Percentiles rank a stretch among this genome's conserved stretches.
phyloP scores from a whole-genome alignment of 2,113 vertebrate species.

The Esox niger region DNA sequence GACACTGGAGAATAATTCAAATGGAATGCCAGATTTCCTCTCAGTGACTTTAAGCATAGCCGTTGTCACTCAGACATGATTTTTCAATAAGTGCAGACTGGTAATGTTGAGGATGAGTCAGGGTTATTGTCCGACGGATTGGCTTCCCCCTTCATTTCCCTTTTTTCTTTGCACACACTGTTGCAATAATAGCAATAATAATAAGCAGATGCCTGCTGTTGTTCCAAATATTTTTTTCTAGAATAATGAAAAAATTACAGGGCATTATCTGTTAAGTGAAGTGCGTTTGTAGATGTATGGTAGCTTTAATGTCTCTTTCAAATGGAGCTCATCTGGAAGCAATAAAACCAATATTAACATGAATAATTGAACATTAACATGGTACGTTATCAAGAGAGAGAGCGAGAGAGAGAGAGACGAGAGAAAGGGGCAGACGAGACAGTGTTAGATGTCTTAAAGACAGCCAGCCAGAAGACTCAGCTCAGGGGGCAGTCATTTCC shows the following conservation, averaged over 20 bases:
- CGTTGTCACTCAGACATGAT: slow-evolving; percentile 19
- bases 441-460: slow-evolving; percentile 23
- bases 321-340: slow-evolving; percentile 64
- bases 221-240: slow-evolving; percentile 43
- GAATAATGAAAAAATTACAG: slow-evolving; percentile 50
- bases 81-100: slow-evolving; percentile 22
- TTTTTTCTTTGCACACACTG: slow-evolving; percentile 43
- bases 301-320: slow-evolving; percentile 52
- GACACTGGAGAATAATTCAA: slow-evolving; percentile 25
- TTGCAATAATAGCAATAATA: slow-evolving; percentile 46
- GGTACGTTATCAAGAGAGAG: slow-evolving; percentile 47
- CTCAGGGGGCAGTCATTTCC: slow-evolving; percentile 32
- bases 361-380: slow-evolving; percentile 60
- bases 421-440: neutral
- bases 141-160: slow-evolving; percentile 45
- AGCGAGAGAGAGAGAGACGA: slow-evolving; percentile 1
- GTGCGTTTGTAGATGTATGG: slow-evolving; percentile 57
- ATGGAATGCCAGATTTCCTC: slow-evolving; percentile 37
- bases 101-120: slow-evolving; percentile 35
- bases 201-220: slow-evolving; percentile 44
- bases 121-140: slow-evolving; percentile 36
- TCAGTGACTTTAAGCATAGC: neutral
- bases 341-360: slow-evolving; percentile 66
- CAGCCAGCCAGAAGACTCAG: slow-evolving; percentile 27
- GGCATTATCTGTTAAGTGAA: slow-evolving; percentile 40